A percentile compares a stretch with the other conserved stretches of the same genome.
These are phyloP conservation scores for Sisyra nigra DNA, from an alignment of 2,888 invertebrate species.

Conservation along the genomic window DNA sequence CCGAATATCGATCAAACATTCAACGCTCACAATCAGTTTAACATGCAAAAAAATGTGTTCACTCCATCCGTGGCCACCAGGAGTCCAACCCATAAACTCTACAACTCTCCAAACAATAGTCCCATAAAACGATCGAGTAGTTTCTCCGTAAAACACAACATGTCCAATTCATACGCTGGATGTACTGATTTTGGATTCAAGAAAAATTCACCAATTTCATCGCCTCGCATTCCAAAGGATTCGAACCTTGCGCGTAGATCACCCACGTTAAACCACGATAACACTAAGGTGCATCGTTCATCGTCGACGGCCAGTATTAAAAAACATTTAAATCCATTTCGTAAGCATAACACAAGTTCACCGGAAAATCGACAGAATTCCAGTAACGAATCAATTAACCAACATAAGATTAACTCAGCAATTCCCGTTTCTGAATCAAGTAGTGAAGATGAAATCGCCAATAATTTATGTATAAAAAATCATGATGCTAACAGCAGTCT, in stretches of 20 bases:
- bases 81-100: constrained; percentile 23
- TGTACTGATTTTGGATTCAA: constrained; percentile 13
- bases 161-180: not conserved
- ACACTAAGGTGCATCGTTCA: constrained; percentile 26
- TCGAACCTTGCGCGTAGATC: constrained; percentile 20
- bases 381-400: constrained; percentile 5
- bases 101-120: constrained; percentile 27
- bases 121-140: constrained; percentile 52
- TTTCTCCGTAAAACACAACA: constrained; percentile 31
- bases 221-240: constrained; percentile 16
- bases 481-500: constrained; percentile 24
- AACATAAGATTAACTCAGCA: constrained; percentile 21
- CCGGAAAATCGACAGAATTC: constrained; percentile 9
- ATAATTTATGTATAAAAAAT: constrained; percentile 18
- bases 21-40: constrained; percentile 27
- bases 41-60: constrained; percentile 6
- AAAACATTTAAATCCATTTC: constrained; percentile 18
- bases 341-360: constrained; percentile 17
- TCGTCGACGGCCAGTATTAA: constrained; percentile 29
- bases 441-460: constrained; percentile 31
- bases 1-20: constrained; percentile 27
- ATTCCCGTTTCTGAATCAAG: constrained; percentile 28
- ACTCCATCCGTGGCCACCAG: constrained; percentile 14
- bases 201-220: constrained; percentile 9
- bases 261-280: constrained; percentile 18